A percentile compares a stretch with the other conserved stretches of the same genome.
These are phyloP conservation scores for Drosophila ercepeae DNA, from an alignment of 1,140 invertebrate genomes.

Conservation along the genomic window DNA sequence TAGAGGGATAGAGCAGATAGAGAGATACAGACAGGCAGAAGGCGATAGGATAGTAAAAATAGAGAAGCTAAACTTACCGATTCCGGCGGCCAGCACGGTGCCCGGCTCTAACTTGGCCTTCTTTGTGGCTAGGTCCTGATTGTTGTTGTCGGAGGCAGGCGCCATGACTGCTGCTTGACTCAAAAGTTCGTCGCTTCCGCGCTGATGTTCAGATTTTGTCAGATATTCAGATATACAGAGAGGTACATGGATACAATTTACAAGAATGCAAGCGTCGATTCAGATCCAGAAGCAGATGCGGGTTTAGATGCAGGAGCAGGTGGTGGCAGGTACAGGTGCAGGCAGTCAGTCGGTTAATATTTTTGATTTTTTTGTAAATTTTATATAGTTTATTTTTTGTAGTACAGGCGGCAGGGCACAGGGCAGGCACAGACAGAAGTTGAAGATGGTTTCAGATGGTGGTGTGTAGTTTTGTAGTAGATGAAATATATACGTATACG, in stretches of 20 bases:
- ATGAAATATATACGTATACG: slow-evolving; percentile 69
- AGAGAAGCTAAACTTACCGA: slow-evolving; percentile 74
- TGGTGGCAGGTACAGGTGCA: slow-evolving; percentile 42
- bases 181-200: slow-evolving; percentile 97
- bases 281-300: slow-evolving; percentile 22
- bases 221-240: slow-evolving; percentile 20
- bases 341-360: slow-evolving; percentile 51
- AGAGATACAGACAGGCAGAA: slow-evolving; percentile 15
- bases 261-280: not conserved
- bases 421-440: slow-evolving; percentile 72
- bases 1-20: not conserved
- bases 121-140: slow-evolving; percentile 94
- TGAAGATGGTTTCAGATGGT: slow-evolving; percentile 72
- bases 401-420: slow-evolving; percentile 39
- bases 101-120: slow-evolving; percentile 89
- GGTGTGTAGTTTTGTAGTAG: slow-evolving; percentile 77
- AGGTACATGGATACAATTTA: slow-evolving; percentile 8
- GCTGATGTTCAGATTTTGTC: slow-evolving; percentile 86
- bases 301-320: slow-evolving; percentile 31
- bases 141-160: slow-evolving; percentile 96
- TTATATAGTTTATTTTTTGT: slow-evolving; percentile 35
- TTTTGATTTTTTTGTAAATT: slow-evolving; percentile 30
- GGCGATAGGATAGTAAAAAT: slow-evolving; percentile 2
- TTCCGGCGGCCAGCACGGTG: slow-evolving; percentile 81
- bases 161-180: slow-evolving; percentile 97